These are phyloP conservation scores for Sylvilagus floridanus DNA, from an alignment of 2,797 vertebrate genomes.

Conservation along the genomic window DNA sequence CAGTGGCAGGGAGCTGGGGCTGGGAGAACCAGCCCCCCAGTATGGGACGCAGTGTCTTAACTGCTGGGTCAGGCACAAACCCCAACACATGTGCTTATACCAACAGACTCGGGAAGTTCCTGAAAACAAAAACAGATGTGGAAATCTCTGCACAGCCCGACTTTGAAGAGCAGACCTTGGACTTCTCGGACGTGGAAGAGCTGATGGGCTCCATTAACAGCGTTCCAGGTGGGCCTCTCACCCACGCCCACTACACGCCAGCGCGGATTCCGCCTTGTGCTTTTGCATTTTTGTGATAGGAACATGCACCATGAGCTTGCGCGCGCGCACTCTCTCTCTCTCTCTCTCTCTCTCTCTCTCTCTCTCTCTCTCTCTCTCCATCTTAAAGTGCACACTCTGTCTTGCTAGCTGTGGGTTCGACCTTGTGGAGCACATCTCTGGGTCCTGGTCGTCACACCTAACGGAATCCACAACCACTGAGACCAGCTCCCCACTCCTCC, in stretches of 20 bases:
- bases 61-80: too few relatives aligned
- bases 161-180: slow-evolving; percentile 90
- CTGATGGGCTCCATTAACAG: slow-evolving; percentile 95
- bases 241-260: too few relatives aligned
- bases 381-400: neutral
- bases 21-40: too few relatives aligned
- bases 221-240: slow-evolving; percentile 90
- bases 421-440: neutral
- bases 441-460: neutral
- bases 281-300: neutral
- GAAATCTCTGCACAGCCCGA: slow-evolving; percentile 89
- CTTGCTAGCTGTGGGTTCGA: too few relatives aligned
- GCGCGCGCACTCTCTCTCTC: too few relatives aligned
- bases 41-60: too few relatives aligned
- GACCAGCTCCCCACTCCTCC: neutral
- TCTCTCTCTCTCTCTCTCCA: too few relatives aligned
- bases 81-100: neutral
- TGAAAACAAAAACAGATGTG: slow-evolving; percentile 90
- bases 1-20: too few relatives aligned
- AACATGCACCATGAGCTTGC: neutral
- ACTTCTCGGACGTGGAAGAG: slow-evolving; percentile 94
- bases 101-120: slow-evolving; percentile 92
- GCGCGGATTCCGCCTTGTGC: neutral
- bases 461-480: neutral
- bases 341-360: too few relatives aligned